Conservation (phyloP, 1,140 invertebrate genomes). For the Pomacea maculata region DNA sequence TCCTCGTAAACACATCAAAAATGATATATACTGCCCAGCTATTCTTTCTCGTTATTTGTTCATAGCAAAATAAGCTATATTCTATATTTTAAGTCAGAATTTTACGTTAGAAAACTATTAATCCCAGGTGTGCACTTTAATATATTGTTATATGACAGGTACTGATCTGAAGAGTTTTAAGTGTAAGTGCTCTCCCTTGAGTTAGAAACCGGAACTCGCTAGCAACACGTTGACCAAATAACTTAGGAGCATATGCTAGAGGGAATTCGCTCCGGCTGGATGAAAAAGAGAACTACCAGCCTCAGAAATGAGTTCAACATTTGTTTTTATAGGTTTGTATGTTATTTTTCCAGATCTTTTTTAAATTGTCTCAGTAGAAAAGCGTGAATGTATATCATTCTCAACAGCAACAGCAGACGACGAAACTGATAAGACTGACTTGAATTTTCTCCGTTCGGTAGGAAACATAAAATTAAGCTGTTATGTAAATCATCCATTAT, state of each 20-base stretch:
- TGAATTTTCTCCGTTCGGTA: no score
- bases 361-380: no score
- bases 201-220: not conserved
- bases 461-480: no score
- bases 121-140: not conserved
- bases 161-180: not conserved
- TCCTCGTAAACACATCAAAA: no score
- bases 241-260: constrained; percentile 12
- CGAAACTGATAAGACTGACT: no score
- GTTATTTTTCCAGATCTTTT: not conserved
- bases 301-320: constrained; percentile 15
- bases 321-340: constrained; percentile 17
- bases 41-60: no score
- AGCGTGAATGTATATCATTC: no score
- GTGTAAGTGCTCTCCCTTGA: constrained; percentile 2
- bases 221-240: constrained; percentile 14
- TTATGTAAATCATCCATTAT: no score
- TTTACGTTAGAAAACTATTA: not conserved
- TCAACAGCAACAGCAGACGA: no score
- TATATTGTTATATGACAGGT: not conserved
- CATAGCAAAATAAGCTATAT: no score
- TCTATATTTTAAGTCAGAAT: no score
- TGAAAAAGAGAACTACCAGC: not conserved
- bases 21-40: no score
- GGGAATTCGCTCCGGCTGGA: not conserved